Percentiles rank a stretch among this genome's conserved stretches.
Evolutionary conservation across 2,797 vertebrate species (phyloP).

Genomic region (Enteromius thamalakanensis): DNA sequence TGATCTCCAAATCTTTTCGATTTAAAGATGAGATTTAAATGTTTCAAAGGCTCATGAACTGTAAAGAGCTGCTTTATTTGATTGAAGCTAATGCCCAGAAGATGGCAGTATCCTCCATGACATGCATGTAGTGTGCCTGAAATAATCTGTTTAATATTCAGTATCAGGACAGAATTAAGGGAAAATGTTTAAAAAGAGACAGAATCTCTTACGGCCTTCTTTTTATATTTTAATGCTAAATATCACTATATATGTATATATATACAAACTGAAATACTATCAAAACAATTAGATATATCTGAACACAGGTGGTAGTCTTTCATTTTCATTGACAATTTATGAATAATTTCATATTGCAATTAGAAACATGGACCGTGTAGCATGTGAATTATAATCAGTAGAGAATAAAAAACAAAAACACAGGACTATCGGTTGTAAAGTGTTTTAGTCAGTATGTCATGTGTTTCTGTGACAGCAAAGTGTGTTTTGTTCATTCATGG

Average conservation of each 20-base stretch:
- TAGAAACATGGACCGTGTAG: neutral
- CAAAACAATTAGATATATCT: neutral
- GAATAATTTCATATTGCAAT: neutral
- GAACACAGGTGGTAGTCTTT: neutral
- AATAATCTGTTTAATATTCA: neutral
- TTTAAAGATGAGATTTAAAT: neutral
- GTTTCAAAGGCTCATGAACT: neutral
- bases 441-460: neutral
- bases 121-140: neutral
- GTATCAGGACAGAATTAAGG: neutral
- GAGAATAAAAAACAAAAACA: neutral
- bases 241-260: too few relatives aligned
- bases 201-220: neutral
- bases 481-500: neutral
- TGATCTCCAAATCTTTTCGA: neutral
- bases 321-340: neutral
- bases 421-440: neutral
- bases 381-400: neutral
- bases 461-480: neutral
- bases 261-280: neutral
- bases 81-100: neutral
- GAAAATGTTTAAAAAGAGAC: neutral
- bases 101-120: constrained; percentile 33
- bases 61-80: neutral
- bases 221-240: neutral